Conservation (phyloP, 2,888 invertebrate genomes). For the Thysanoteuthis rhombus region DNA sequence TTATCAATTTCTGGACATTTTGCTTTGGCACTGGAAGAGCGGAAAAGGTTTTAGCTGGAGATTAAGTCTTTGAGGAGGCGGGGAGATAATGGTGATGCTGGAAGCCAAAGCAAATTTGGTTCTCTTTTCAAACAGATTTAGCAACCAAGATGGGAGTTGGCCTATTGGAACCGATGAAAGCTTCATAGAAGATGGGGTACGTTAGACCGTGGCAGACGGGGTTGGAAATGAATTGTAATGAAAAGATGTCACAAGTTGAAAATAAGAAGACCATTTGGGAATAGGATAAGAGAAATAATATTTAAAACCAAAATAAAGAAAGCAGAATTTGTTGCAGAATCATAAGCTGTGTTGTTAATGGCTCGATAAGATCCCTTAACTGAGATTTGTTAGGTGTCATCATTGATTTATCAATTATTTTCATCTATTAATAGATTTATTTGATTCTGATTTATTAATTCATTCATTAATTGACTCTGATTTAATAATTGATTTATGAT, state of each 20-base stretch:
- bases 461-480: not conserved
- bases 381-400: not conserved
- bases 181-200: not conserved
- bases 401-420: not conserved
- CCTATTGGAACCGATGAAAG: not conserved
- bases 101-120: not conserved
- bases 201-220: not conserved
- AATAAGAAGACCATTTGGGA: not conserved
- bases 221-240: not conserved
- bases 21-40: not conserved
- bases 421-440: not conserved
- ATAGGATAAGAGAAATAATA: not conserved
- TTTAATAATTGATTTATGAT: not conserved
- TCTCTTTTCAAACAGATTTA: not conserved
- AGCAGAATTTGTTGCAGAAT: not conserved
- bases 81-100: not conserved
- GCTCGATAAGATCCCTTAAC: not conserved
- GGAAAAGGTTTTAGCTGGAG: conserved; percentile 12
- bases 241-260: not conserved
- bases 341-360: not conserved
- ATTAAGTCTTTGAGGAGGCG: not conserved
- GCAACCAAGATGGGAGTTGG: not conserved
- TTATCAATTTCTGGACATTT: conserved; percentile 12
- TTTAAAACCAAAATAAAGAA: not conserved
- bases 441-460: not conserved